Conservation (phyloP, 2,888 invertebrate genomes). For the Allophyes oxyacanthae region DNA sequence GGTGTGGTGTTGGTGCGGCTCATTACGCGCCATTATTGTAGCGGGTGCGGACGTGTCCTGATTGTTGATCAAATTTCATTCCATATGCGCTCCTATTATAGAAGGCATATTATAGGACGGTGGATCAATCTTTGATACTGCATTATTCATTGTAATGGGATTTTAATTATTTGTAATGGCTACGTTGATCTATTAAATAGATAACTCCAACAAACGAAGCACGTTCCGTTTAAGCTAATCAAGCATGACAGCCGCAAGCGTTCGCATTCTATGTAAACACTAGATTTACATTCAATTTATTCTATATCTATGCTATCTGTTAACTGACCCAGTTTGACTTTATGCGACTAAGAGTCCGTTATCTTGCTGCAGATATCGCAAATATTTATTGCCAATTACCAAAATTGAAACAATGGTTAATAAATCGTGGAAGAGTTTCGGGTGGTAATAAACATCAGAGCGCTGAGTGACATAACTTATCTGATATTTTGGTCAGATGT, state of each 20-base stretch:
- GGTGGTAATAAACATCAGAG: constrained; percentile 62
- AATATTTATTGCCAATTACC: constrained; percentile 50
- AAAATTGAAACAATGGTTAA: constrained; percentile 68
- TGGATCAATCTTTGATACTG: constrained; percentile 62
- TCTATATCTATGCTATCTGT: constrained; percentile 33
- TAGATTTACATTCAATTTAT: constrained; percentile 49
- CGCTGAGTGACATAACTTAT: constrained; percentile 61
- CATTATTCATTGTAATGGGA: constrained; percentile 65
- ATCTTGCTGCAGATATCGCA: constrained; percentile 28
- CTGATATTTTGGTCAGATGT: constrained; percentile 63
- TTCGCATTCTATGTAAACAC: constrained; percentile 45
- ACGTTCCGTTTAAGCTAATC: constrained; percentile 39
- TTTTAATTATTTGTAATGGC: constrained; percentile 54
- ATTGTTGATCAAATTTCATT: constrained; percentile 69
- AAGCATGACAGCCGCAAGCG: constrained; percentile 47
- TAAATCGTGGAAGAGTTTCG: constrained; percentile 62
- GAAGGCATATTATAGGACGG: constrained; percentile 54
- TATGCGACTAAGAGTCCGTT: constrained; percentile 25
- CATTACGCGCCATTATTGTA: constrained; percentile 81
- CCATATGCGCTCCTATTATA: constrained; percentile 63
- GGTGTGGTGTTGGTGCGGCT: constrained; percentile 68
- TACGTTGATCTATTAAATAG: constrained; percentile 51
- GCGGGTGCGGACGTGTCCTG: constrained; percentile 76
- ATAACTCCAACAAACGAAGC: constrained; percentile 40
- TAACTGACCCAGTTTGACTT: constrained; percentile 37